Conservation (phyloP, 2,113 vertebrate species). For the Callithrix jacchus region DNA sequence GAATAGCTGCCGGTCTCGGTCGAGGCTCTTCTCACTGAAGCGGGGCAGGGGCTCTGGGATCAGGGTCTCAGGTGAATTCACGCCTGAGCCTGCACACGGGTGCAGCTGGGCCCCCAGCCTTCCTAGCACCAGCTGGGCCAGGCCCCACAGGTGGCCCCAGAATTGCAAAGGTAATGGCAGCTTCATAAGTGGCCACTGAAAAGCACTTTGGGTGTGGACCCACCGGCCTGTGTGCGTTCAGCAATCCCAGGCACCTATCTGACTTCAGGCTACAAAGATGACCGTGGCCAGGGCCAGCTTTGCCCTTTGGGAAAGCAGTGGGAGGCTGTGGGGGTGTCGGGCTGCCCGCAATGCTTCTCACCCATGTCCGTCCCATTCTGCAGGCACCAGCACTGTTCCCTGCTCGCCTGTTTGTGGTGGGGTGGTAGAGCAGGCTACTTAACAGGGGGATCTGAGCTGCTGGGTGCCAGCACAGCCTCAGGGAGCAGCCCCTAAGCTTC, state of each 20-base stretch:
- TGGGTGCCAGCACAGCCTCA: neutral
- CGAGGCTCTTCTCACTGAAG: neutral
- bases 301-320: neutral
- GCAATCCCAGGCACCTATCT: neutral
- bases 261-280: neutral
- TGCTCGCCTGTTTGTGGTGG: neutral
- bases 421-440: neutral
- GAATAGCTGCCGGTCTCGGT: no score
- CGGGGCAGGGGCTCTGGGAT: fast-evolving
- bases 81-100: fast-evolving
- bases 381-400: neutral
- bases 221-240: fast-evolving
- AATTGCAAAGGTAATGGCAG: neutral
- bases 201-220: fast-evolving
- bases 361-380: fast-evolving
- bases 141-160: fast-evolving
- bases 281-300: neutral
- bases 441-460: neutral
- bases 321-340: neutral
- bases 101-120: neutral
- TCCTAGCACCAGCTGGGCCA: fast-evolving
- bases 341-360: neutral
- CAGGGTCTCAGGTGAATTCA: fast-evolving
- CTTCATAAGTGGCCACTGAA: fast-evolving
- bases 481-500: neutral